Conservation (phyloP, 2,113 vertebrate genomes). For the Bombycilla garrulus region DNA sequence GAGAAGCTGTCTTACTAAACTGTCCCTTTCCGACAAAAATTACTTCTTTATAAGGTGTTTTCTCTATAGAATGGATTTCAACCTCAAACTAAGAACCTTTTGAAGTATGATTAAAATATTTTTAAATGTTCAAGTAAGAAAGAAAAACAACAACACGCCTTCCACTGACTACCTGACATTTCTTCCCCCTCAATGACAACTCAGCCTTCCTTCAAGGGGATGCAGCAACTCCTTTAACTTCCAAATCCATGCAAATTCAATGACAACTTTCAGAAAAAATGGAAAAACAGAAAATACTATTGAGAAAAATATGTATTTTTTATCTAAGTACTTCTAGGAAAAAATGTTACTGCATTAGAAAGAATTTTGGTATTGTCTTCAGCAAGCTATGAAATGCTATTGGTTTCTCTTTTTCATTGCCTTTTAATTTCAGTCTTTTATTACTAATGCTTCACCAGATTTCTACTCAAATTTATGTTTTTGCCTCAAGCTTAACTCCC, state of each 20-base stretch:
- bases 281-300: not conserved
- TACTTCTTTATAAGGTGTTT: not conserved
- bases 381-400: not conserved
- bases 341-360: not conserved
- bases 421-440: not conserved
- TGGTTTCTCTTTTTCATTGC: not conserved
- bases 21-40: not conserved
- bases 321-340: not conserved
- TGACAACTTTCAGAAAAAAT: not conserved
- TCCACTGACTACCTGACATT: slow-evolving; percentile 48
- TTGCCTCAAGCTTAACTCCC: not conserved
- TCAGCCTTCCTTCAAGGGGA: slow-evolving; percentile 26
- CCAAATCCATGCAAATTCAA: slow-evolving; percentile 70
- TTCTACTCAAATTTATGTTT: not conserved
- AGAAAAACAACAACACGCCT: not conserved
- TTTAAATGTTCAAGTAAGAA: not conserved
- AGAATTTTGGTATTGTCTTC: not conserved
- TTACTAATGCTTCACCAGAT: not conserved
- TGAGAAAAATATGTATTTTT: not conserved
- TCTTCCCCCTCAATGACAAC: not conserved
- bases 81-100: not conserved
- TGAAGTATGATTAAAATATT: not conserved
- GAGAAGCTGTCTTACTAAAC: not conserved
- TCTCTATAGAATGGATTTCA: not conserved
- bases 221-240: slow-evolving; percentile 64